phyloP scores from a whole-genome alignment of 2,888 invertebrate genomes.

The Noctua pronuba region DNA sequence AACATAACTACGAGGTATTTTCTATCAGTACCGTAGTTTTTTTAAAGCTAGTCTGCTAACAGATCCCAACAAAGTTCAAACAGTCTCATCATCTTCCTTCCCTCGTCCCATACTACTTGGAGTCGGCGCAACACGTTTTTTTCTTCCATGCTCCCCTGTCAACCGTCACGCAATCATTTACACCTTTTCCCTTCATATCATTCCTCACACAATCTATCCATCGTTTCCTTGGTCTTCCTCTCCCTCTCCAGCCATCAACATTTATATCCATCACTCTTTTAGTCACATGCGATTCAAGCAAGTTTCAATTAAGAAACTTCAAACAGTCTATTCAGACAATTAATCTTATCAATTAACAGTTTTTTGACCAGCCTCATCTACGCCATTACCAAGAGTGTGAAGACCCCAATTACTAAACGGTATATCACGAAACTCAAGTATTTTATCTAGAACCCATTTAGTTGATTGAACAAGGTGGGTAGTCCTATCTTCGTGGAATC shows the following conservation, averaged over 20 bases:
- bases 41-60: background rate
- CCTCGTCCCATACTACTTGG: too few relatives aligned
- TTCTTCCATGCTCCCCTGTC: too few relatives aligned
- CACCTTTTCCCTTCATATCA: too few relatives aligned
- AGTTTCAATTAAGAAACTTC: too few relatives aligned
- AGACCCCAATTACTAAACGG: constrained; percentile 20
- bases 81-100: too few relatives aligned
- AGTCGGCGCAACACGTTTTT: too few relatives aligned
- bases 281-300: too few relatives aligned
- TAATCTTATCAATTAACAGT: constrained; percentile 14
- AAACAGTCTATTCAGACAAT: background rate
- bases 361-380: constrained; percentile 8
- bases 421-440: constrained; percentile 15
- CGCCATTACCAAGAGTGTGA: constrained; percentile 23
- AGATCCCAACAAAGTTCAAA: background rate
- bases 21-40: background rate
- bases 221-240: too few relatives aligned
- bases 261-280: too few relatives aligned
- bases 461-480: constrained; percentile 47
- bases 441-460: constrained; percentile 50
- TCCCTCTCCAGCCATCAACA: too few relatives aligned
- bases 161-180: too few relatives aligned
- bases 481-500: constrained; percentile 43
- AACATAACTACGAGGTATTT: background rate
- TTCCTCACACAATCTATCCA: too few relatives aligned